A percentile compares a stretch with the other conserved stretches of the same genome.
phyloP scores from a whole-genome alignment of 2,113 vertebrate species.

The Mirza zaza region DNA sequence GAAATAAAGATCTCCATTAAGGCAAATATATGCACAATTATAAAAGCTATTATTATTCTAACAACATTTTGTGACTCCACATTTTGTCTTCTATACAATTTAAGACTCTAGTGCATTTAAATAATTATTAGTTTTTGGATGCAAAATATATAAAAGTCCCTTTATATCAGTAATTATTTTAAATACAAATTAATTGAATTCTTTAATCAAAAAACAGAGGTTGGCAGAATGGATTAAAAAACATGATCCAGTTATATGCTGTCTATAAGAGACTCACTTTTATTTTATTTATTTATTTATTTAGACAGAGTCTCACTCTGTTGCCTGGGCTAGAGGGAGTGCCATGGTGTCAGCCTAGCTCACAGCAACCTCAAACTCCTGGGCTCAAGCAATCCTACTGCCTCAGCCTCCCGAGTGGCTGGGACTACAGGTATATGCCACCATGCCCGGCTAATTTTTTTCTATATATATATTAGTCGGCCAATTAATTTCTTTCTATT shows the following conservation, averaged over 20 bases:
- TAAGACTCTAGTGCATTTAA: neutral
- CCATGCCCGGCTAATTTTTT: no score
- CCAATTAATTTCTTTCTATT: no score
- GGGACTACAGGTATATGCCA: no score
- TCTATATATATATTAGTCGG: no score
- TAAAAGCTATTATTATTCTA: neutral
- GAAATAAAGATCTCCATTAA: neutral
- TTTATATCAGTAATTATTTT: neutral
- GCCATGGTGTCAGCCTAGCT: no score
- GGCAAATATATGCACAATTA: neutral
- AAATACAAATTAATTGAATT: neutral
- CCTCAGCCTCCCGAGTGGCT: no score
- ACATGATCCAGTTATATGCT: neutral
- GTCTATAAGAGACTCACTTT: neutral
- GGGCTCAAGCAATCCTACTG: no score
- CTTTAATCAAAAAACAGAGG: neutral
- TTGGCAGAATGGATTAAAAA: neutral
- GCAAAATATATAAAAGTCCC: neutral
- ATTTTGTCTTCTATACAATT: neutral
- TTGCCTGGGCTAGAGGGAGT: no score
- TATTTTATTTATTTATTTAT: no score
- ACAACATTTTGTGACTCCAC: neutral
- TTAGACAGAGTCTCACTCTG: no score
- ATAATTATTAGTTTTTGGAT: neutral
- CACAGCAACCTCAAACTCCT: no score